Evolutionary conservation across 2,797 vertebrate genomes (phyloP).

Genomic region (Pyrocephalus nanus): DNA sequence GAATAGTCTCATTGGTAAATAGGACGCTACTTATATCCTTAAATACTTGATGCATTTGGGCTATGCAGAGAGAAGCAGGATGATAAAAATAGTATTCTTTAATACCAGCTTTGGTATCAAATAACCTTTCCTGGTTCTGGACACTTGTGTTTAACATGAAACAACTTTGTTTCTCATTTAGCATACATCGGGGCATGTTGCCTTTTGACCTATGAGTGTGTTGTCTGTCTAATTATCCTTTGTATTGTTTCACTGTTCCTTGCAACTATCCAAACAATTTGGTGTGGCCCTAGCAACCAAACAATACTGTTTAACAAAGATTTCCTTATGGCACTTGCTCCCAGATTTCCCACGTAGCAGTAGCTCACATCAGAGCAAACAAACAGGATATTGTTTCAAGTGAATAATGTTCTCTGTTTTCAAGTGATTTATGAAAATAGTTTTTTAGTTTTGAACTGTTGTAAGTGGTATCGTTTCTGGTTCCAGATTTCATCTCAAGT

Average conservation of each 20-base stretch:
- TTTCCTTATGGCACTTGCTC: constrained; percentile 52
- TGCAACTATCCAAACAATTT: constrained; percentile 59
- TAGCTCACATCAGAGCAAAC: constrained; percentile 47
- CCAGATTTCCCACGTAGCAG: constrained; percentile 56
- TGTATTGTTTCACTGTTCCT: constrained; percentile 60
- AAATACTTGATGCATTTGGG: neutral
- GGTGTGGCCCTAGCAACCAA: constrained; percentile 55
- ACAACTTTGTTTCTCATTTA: neutral
- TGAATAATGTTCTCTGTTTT: constrained; percentile 62
- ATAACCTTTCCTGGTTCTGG: neutral
- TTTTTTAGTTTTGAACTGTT: constrained; percentile 46
- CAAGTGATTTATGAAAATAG: constrained; percentile 17
- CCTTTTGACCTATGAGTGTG: constrained; percentile 17
- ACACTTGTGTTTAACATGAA: neutral
- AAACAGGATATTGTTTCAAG: constrained; percentile 72
- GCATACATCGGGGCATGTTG: neutral
- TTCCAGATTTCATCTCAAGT: constrained; percentile 22
- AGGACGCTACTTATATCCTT: neutral
- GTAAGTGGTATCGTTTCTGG: constrained; percentile 4
- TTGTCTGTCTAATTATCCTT: constrained; percentile 39
- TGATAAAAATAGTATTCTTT: neutral
- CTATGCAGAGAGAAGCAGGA: neutral
- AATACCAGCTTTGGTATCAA: neutral
- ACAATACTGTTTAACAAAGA: constrained; percentile 59
- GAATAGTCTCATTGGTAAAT: neutral